phyloP scores from a whole-genome alignment of 2,888 invertebrate species.

The Pecten maximus region DNA sequence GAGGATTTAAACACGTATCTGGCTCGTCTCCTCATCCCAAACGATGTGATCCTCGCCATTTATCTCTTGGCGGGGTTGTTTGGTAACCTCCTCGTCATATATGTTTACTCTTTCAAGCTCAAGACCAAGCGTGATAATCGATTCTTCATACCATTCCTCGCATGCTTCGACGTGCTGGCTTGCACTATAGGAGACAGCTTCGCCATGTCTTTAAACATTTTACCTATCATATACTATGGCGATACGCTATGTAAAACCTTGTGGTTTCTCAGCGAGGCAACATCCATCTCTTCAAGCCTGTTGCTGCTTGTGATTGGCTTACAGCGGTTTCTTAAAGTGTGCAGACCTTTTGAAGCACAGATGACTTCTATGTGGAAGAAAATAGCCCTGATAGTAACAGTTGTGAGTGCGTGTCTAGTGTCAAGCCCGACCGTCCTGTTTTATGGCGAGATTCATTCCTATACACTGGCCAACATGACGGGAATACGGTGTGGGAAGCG shows the following conservation, averaged over 20 bases:
- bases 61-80: slow-evolving; percentile 40
- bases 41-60: slow-evolving; percentile 39
- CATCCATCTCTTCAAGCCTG: slow-evolving; percentile 42
- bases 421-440: slow-evolving; percentile 48
- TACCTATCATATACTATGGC: slow-evolving; percentile 44
- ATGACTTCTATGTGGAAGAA: slow-evolving; percentile 43
- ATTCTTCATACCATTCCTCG: slow-evolving; percentile 50
- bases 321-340: slow-evolving; percentile 52
- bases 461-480: slow-evolving; percentile 36
- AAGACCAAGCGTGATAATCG: slow-evolving; percentile 43
- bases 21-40: slow-evolving; percentile 40
- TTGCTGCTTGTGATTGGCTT: slow-evolving; percentile 49
- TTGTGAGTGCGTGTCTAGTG: slow-evolving; percentile 34
- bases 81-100: slow-evolving; percentile 46
- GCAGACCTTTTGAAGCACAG: slow-evolving; percentile 43
- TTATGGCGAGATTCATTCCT: slow-evolving; percentile 47
- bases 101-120: slow-evolving; percentile 43
- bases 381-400: slow-evolving; percentile 43
- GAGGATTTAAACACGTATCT: neutral
- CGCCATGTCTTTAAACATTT: slow-evolving; percentile 48
- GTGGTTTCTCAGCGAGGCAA: slow-evolving; percentile 51
- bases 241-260: slow-evolving; percentile 48
- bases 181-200: slow-evolving; percentile 46
- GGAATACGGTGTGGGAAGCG: slow-evolving; percentile 50
- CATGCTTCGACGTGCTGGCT: slow-evolving; percentile 39